These are phyloP conservation scores for Phrynocephalus forsythii DNA, from an alignment of 2,797 vertebrate genomes.

Conservation along the genomic window DNA sequence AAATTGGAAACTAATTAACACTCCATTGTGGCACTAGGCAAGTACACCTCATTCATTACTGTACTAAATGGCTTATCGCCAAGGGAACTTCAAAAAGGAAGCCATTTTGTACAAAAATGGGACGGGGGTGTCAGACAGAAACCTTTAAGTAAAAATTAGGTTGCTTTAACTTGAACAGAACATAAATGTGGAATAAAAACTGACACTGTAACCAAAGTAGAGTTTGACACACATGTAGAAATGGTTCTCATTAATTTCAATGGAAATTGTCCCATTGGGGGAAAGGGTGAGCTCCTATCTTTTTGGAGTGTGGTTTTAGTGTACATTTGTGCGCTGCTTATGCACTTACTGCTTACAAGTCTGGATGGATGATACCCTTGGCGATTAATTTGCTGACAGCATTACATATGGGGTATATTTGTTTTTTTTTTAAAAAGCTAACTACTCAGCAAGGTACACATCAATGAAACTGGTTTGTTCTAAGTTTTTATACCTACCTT, in stretches of 20 bases:
- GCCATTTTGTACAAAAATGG: constrained; percentile 7
- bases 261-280: background rate
- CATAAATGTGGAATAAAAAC: background rate
- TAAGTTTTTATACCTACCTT: no score
- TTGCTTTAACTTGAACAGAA: background rate
- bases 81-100: constrained; percentile 5
- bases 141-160: background rate
- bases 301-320: no score
- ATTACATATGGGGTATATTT: no score
- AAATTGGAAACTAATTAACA: constrained; percentile 48
- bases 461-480: no score
- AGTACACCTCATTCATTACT: constrained; percentile 23
- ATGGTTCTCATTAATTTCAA: background rate
- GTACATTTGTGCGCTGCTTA: no score
- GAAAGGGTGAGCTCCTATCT: no score
- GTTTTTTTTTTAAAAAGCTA: no score
- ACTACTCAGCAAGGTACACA: no score
- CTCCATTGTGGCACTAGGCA: constrained; percentile 33
- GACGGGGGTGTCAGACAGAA: background rate
- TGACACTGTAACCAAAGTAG: background rate
- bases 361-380: background rate
- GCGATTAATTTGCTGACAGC: background rate
- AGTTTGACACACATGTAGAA: background rate
- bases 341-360: background rate
- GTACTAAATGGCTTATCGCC: constrained; percentile 32